Percentiles rank a stretch among this genome's conserved stretches.
Evolutionary conservation across 1,140 invertebrate species (phyloP).

Genomic region (Meloidogyne exigua): DNA sequence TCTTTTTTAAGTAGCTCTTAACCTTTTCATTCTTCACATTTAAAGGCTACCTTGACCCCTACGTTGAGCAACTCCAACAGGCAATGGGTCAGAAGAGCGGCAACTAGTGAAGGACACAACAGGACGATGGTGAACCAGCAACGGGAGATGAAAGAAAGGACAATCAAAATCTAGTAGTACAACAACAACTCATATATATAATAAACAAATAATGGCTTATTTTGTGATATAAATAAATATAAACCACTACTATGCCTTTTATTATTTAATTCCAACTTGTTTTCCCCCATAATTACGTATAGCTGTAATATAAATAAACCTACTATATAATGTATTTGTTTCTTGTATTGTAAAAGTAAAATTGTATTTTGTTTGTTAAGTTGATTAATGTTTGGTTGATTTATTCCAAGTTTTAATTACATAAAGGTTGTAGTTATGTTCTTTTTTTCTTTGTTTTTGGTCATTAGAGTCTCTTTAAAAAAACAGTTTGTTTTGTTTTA

Average conservation of each 20-base stretch:
- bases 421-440: too few species aligned
- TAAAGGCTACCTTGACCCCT: not conserved
- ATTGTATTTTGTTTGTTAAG: not conserved
- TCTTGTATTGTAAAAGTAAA: too few species aligned
- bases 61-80: not conserved
- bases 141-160: not conserved
- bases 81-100: not conserved
- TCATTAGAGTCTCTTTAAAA: too few species aligned
- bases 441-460: too few species aligned
- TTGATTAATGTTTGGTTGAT: too few species aligned
- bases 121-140: not conserved
- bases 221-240: not conserved
- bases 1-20: not conserved
- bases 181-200: not conserved
- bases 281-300: not conserved
- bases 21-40: not conserved
- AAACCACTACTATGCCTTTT: not conserved
- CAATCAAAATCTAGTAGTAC: not conserved
- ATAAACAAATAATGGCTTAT: not conserved
- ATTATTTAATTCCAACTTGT: conserved; percentile 14
- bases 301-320: not conserved
- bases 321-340: too few species aligned
- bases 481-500: not conserved
- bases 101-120: conserved; percentile 1
- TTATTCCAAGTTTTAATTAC: too few species aligned